Evolutionary conservation across 2,797 vertebrate genomes (phyloP).

Genomic region (Serranus cabrilla): DNA sequence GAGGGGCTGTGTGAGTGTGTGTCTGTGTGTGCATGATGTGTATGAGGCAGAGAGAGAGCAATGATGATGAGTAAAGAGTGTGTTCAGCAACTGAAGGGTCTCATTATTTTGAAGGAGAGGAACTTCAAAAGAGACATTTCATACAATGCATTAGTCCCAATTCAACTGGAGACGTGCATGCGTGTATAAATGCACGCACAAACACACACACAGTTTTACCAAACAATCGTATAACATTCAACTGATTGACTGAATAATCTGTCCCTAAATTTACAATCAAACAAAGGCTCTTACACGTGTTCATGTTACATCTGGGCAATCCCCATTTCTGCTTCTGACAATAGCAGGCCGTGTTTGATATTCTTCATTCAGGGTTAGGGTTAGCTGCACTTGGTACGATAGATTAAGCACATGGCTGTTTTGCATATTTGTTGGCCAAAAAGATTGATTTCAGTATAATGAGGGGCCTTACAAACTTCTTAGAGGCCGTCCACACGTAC

Average conservation of each 20-base stretch:
- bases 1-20: constrained; percentile 9
- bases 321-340: not conserved
- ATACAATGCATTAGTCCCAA: constrained; percentile 35
- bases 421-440: too few species aligned
- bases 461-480: too few species aligned
- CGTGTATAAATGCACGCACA: not conserved
- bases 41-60: not conserved
- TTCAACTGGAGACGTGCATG: not conserved
- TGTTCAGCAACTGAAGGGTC: constrained; percentile 34
- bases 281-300: not conserved
- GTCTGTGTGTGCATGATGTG: not conserved
- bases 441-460: too few species aligned
- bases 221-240: not conserved
- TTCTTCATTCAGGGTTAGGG: not conserved
- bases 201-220: not conserved
- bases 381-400: too few species aligned
- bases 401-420: too few species aligned
- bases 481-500: too few species aligned
- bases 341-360: not conserved
- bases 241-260: constrained; percentile 1
- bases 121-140: constrained; percentile 62
- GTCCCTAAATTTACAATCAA: not conserved
- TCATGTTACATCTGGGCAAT: not conserved
- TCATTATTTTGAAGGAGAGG: constrained; percentile 65
- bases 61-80: not conserved